Base-by-base conservation (phyloP, 2,797 vertebrate species). In the Odontamblyopus rebecca region DNA sequence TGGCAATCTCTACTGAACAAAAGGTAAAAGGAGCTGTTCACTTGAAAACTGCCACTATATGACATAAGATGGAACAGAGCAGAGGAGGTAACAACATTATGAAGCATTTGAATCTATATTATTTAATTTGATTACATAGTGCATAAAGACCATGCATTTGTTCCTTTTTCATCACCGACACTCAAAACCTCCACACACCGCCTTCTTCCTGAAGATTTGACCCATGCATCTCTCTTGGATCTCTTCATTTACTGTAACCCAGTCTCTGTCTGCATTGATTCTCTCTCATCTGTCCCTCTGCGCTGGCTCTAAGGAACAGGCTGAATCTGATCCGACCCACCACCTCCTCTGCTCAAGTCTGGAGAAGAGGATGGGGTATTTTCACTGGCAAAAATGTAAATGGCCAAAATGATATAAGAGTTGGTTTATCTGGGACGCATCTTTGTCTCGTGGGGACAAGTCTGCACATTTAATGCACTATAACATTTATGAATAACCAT, bases 261-360 rank as follows among this genome's bases (percentile, higher is more conserved):
- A 30, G 66, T 81, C 76, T 85, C 68, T 44, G 71, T 59, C 19
- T 71, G 74, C 71, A 90, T 89, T 75, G 90, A 91, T 90, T 91
- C 82, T 72, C 73, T 84, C 79, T 91, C 90, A 77, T 82, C 70
- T 88, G 76, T 87, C 78, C 12, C 63, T 56, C 82, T 75, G 76
- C 64, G 27, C 67, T 68, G 79, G 80, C n/a, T 5, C 85, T 88
- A 86, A 77, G 72, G 83, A 69, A 69, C 76, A 71, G 81, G 86
- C 82, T 81, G 79, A 91, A 90, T 87, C 70, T 82, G 84, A 90
- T 85, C 78, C 61, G 35, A 23, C 19, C 38, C 61, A 23, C 35
- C 61, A 13, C 61, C 12, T 63, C 61, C 12, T 63, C 32, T 63
- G n/a, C 61, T n/a, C 61, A 23, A 63, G 12, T 44, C 60, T 35